phyloP scores from a whole-genome alignment of 1,140 invertebrate genomes.

The Drosophila subpulchrella region DNA sequence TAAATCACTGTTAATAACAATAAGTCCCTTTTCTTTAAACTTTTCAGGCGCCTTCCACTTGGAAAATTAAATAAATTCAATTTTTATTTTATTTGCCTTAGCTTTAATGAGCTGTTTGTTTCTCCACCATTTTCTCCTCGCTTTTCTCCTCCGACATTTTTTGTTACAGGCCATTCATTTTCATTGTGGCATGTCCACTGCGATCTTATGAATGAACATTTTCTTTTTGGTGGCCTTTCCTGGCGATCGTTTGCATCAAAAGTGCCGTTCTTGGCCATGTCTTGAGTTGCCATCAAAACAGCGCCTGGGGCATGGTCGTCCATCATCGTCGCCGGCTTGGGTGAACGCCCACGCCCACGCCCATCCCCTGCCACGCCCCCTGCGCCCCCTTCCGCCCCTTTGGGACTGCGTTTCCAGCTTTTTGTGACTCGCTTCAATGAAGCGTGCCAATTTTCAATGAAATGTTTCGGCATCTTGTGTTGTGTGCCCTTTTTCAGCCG shows the following conservation, averaged over 20 bases:
- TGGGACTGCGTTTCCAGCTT: constrained; percentile 21
- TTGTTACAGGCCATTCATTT: constrained; percentile 65
- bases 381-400: constrained; percentile 1
- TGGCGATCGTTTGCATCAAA: constrained; percentile 51
- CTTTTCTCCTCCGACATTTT: constrained; percentile 27
- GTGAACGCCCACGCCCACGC: constrained; percentile 44
- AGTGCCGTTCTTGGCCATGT: constrained; percentile 56
- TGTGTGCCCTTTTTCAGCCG: constrained; percentile 37
- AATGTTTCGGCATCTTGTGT: constrained; percentile 73
- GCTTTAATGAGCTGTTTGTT: constrained; percentile 9
- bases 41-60: neutral
- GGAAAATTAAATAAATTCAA: neutral
- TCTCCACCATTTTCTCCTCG: constrained; percentile 3
- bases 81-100: constrained; percentile 12
- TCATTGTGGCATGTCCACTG: constrained; percentile 63
- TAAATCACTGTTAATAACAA: neutral
- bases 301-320: constrained; percentile 53
- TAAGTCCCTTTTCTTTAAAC: neutral
- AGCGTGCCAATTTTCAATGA: constrained; percentile 81
- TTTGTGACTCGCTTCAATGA: constrained; percentile 64
- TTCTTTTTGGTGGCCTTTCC: constrained; percentile 11
- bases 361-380: constrained; percentile 24
- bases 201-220: constrained; percentile 68
- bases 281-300: constrained; percentile 30
- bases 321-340: constrained; percentile 56